A percentile compares a stretch with the other conserved stretches of the same genome.
These are phyloP conservation scores for Manis pentadactyla DNA, from an alignment of 2,797 vertebrate species.

Conservation along the genomic window DNA sequence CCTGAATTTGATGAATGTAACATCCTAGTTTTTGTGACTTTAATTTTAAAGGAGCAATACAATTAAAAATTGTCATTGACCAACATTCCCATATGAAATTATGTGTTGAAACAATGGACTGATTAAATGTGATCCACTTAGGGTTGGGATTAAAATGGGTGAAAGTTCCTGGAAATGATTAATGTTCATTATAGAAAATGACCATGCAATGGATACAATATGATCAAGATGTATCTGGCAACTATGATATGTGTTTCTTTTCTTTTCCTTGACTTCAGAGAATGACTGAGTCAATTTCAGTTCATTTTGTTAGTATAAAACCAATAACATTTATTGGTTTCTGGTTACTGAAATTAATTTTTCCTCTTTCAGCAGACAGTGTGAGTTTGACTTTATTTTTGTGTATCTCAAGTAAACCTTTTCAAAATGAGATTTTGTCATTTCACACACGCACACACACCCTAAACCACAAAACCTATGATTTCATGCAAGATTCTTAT, in stretches of 20 bases:
- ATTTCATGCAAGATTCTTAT: not conserved
- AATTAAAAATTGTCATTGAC: conserved; percentile 17
- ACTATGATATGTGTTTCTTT: not conserved
- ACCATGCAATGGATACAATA: not conserved
- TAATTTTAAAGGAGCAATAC: not conserved
- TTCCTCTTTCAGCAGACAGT: not conserved
- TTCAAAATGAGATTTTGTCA: not conserved
- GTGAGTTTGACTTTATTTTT: not conserved
- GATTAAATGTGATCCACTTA: not conserved
- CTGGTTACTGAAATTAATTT: not conserved
- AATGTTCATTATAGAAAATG: not conserved
- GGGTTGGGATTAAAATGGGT: not conserved
- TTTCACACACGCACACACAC: not conserved
- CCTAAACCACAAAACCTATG: not conserved
- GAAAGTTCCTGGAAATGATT: not conserved
- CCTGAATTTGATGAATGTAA: not conserved
- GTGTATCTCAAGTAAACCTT: not conserved
- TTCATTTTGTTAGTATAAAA: not conserved
- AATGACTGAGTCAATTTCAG: not conserved
- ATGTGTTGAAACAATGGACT: not conserved
- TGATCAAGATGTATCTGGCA: not conserved
- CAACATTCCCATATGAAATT: not conserved
- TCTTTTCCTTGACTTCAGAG: not conserved
- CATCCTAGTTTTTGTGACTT: not conserved
- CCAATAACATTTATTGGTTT: not conserved